These are phyloP conservation scores for Druon quercuslanigerum DNA, from an alignment of 1,140 invertebrate species.

Conservation along the genomic window DNA sequence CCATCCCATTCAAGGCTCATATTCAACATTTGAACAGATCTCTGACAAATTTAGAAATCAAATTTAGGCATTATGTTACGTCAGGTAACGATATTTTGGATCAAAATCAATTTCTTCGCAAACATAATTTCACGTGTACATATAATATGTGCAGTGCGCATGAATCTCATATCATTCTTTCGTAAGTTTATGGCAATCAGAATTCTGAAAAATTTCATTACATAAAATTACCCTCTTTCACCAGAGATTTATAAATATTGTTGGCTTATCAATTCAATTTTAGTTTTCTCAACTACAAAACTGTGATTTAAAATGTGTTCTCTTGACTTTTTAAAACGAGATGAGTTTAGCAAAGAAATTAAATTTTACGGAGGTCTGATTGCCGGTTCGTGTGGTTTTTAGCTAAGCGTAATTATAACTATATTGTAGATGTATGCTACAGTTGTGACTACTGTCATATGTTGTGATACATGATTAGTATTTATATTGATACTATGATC, in stretches of 20 bases:
- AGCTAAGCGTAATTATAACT: conserved; percentile 43
- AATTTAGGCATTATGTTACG: conserved; percentile 18
- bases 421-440: conserved; percentile 50
- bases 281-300: too few species aligned
- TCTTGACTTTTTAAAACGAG: too few species aligned
- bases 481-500: conserved; percentile 53
- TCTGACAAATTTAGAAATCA: conserved; percentile 15
- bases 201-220: not conserved
- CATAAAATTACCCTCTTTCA: not conserved
- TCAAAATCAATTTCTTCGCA: not conserved
- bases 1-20: not conserved
- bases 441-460: conserved; percentile 47
- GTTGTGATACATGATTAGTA: conserved; percentile 55
- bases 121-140: not conserved
- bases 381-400: conserved; percentile 25
- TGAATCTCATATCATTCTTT: conserved; percentile 15
- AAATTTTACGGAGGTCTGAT: conserved; percentile 14
- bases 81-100: not conserved
- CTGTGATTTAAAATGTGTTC: too few species aligned
- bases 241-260: not conserved
- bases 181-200: not conserved
- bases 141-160: conserved; percentile 16
- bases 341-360: too few species aligned
- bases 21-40: not conserved
- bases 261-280: too few species aligned